Conservation (phyloP, 2,888 invertebrate species). For the Tenthredo notha region DNA sequence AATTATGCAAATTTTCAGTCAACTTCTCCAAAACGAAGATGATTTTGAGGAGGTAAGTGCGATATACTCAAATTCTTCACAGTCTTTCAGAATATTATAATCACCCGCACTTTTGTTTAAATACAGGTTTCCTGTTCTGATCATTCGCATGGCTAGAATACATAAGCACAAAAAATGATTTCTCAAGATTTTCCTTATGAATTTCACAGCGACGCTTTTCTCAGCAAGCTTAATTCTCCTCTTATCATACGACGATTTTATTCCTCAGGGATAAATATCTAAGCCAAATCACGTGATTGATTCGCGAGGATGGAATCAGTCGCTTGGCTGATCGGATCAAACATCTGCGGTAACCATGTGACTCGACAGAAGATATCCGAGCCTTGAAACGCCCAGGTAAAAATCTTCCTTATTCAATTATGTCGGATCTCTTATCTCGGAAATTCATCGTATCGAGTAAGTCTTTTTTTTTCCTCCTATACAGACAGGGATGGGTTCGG, state of each 20-base stretch:
- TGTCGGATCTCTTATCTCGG: conserved; percentile 4
- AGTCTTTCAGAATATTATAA: not conserved
- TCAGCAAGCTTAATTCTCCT: not conserved
- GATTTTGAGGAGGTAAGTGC: conserved; percentile 20
- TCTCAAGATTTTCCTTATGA: not conserved
- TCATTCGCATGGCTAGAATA: not conserved
- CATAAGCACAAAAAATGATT: not conserved
- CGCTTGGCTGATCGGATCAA: conserved; percentile 41
- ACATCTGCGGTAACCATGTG: conserved; percentile 2
- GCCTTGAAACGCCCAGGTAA: conserved; percentile 1
- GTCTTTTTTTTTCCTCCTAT: not conserved
- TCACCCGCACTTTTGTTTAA: not conserved
- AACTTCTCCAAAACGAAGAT: conserved; percentile 14
- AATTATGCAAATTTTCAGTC: conserved; percentile 31
- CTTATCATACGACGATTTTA: not conserved
- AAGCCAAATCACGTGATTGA: conserved; percentile 21
- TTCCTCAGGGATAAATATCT: conserved; percentile 39
- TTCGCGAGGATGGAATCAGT: conserved; percentile 25
- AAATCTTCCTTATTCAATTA: conserved; percentile 16
- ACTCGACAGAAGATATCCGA: conserved; percentile 17
- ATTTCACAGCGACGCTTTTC: not conserved
- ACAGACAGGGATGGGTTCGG: not conserved
- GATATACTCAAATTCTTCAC: not conserved
- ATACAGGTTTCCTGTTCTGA: not conserved
- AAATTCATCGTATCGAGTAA: not conserved